These are phyloP conservation scores for Drosophila triauraria DNA, from an alignment of 1,140 invertebrate genomes.

Conservation along the genomic window DNA sequence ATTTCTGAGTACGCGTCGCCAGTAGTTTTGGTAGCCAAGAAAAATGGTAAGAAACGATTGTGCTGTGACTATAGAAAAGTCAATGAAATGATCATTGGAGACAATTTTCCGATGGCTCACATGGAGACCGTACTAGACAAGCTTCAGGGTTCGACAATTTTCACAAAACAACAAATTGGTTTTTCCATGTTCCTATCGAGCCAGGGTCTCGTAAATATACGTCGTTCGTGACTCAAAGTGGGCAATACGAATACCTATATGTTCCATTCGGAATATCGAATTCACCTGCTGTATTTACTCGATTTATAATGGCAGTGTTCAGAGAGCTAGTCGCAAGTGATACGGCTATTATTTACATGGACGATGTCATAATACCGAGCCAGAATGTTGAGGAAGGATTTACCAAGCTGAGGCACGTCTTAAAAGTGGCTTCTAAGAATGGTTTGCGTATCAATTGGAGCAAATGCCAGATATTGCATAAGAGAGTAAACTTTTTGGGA, in stretches of 20 bases:
- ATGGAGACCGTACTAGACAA: not conserved
- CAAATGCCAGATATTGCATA: not conserved
- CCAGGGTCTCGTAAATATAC: not conserved
- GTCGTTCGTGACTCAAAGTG: no score
- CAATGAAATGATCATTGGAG: not conserved
- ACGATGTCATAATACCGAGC: not conserved
- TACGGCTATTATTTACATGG: no score
- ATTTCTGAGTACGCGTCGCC: not conserved
- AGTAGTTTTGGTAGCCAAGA: not conserved
- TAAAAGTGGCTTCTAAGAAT: not conserved
- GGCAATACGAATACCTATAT: no score
- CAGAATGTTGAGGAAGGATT: not conserved
- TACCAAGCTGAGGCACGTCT: not conserved
- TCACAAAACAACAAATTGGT: not conserved
- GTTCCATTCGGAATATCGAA: no score
- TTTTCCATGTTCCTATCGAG: not conserved
- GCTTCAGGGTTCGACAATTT: not conserved
- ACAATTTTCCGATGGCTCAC: not conserved
- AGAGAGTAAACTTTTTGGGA: constrained; percentile 3
- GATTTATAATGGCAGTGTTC: no score
- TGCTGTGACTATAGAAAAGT: not conserved
- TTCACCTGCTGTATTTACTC: no score
- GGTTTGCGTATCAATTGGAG: not conserved
- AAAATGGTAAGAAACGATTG: not conserved
- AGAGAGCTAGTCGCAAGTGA: no score